Base-by-base conservation (phyloP, 2,888 invertebrate species). In the Cylloceria caligata region DNA sequence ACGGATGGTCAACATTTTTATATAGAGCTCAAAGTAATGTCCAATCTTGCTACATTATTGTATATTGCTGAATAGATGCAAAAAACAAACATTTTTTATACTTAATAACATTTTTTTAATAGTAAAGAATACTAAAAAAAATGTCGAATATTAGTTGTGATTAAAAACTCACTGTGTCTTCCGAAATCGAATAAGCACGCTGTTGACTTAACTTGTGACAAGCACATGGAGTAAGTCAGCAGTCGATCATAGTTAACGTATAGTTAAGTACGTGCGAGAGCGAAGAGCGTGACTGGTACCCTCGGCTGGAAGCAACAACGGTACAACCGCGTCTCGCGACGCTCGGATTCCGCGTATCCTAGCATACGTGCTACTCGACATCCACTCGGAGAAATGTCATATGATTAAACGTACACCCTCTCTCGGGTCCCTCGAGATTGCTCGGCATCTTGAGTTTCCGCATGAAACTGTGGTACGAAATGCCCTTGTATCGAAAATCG, bases 341-440 rank as follows among this genome's bases (percentile, higher is more conserved):
- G 57, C 11, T 71, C n/a, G 42, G 57, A 57, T 71, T 39, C 55
- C 30, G 16, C 39, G 24, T 69, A 69, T 45, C 69, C 34, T 16
- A 27, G 11, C 69, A 39, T 27, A 27, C 42, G 36, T 27, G 27
- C 19, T n/a, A 57, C 69, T 71, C 57, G 42, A 30, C 55, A 57
- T 71, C 57, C 55, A 71, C 69, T 71, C 42, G 42, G 69, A 42
- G 55, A 71, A 71, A 71, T 57, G 69, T 71, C 69, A 57, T 57
- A 71, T 71, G 69, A 71, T 71, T 71, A 71, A 57, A 55, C 39
- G 69, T 71, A 71, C 69, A 71, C 16, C 30, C 3, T 47, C 49
- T 34, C 67, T 3, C n/a, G 36, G 11, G 42, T 47, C 57, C 39
- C 69, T 16, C n/a, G 69, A 30, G 67, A 47, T 47, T 19, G 6